Base-by-base conservation (phyloP, 2,113 vertebrate genomes). In the Gasterosteus nipponicus region DNA sequence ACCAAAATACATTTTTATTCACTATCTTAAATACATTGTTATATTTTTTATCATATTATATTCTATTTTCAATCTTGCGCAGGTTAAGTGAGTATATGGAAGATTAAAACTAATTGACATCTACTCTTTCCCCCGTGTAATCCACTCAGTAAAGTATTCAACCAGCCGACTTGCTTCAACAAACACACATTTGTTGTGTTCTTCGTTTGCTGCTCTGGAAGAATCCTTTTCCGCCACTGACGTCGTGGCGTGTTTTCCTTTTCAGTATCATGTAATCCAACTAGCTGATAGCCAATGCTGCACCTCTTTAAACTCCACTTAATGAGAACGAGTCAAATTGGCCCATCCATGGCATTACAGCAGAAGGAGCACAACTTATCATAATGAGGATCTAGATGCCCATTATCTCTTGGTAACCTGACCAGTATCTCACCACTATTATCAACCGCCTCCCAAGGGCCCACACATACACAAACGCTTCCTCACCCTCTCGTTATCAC, bases 311-410 rank as follows among this genome's bases (percentile, higher is more conserved):
- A 89, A 76, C 84, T 88, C 75, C 81, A 83, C 81, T 90, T 93
- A 93, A 91, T 91, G 87, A 92, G 84, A 87, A 86, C 83, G 86
- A 88, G 86, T 89, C 82, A 88, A 89, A 90, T 87, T 89, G 84
- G 86, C 77, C 86, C 88, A 76, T 90, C 86, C 80, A 68, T 87
- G 80, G 84, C 76, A 82, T 73, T 26, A 53, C 74, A 75, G 86
- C 87, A 59, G 61, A 88, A 78, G 71, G 89, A 91, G 81, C 85
- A 77, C 83, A 87, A 82, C 78, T 82, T 91, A 90, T 92, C 91
- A 89, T 92, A 89, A 93, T 92, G 87, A 92, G 91, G 77, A 91
- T 93, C 89, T 78, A 54, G 87, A 84, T 82, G 75, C 78, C 86
- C 81, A 90, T 92, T 92, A 91, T 91, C 75, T 85, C 77, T 78